These are phyloP conservation scores for Villa cingulata DNA, from an alignment of 2,888 invertebrate genomes.

Conservation along the genomic window DNA sequence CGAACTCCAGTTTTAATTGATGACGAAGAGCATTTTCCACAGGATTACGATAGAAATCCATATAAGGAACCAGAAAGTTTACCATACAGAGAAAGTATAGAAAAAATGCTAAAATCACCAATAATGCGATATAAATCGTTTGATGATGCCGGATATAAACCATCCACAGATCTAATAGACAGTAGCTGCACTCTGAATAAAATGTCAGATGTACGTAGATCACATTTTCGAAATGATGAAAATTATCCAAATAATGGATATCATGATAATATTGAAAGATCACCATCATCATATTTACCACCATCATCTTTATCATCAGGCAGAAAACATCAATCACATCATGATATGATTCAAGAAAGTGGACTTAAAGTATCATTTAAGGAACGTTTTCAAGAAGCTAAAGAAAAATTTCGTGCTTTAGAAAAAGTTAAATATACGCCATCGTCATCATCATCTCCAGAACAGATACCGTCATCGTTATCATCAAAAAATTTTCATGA, in stretches of 20 bases:
- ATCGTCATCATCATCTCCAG: too few relatives aligned
- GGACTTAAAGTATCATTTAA: slow-evolving; percentile 44
- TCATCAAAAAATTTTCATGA: too few relatives aligned
- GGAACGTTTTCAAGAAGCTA: slow-evolving; percentile 72
- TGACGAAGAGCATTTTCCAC: slow-evolving; percentile 19
- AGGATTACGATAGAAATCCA: slow-evolving; percentile 31
- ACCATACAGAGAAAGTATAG: slow-evolving; percentile 36
- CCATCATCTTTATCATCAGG: slow-evolving; percentile 5
- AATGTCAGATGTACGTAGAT: neutral
- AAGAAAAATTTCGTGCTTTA: slow-evolving; percentile 70
- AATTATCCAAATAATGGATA: slow-evolving; percentile 15
- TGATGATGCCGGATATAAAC: slow-evolving; percentile 16
- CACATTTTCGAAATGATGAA: slow-evolving; percentile 1
- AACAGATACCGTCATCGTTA: too few relatives aligned
- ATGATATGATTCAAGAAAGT: neutral
- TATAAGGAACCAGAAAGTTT: slow-evolving; percentile 34
- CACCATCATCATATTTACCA: slow-evolving; percentile 2
- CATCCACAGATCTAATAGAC: neutral
- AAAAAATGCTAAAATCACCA: slow-evolving; percentile 36
- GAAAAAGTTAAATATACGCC: slow-evolving; percentile 35
- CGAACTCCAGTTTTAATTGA: neutral
- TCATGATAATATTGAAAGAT: neutral
- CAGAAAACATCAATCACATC: too few relatives aligned
- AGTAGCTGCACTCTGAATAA: neutral
- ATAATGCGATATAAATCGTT: slow-evolving; percentile 32